Evolutionary conservation across 2,797 vertebrate genomes (phyloP).

Genomic region (Discoglossus pictus): DNA sequence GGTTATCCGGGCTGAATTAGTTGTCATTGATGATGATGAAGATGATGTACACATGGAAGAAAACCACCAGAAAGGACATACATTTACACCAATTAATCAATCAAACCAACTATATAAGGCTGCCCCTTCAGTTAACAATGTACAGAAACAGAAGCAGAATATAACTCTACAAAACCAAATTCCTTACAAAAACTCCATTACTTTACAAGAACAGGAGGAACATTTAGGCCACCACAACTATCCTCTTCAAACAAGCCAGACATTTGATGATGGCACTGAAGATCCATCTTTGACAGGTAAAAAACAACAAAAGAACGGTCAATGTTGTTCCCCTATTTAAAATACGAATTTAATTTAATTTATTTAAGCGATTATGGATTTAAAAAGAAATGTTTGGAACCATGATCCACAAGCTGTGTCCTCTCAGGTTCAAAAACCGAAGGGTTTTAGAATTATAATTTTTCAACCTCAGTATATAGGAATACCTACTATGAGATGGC

Average conservation of each 20-base stretch:
- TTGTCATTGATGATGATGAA: conserved; percentile 78
- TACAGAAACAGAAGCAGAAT: conserved; percentile 52
- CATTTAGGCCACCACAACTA: conserved; percentile 63
- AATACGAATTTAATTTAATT: neutral
- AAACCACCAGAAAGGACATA: conserved; percentile 63
- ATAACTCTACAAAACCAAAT: conserved; percentile 55
- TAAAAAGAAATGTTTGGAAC: too few species aligned
- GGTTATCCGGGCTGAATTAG: conserved; percentile 83
- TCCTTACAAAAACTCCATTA: conserved; percentile 70
- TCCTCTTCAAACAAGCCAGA: conserved; percentile 52
- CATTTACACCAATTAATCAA: conserved; percentile 80
- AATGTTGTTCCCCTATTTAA: conserved; percentile 73
- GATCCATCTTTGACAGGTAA: conserved; percentile 76
- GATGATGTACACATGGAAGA: conserved; percentile 59
- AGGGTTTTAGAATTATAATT: too few species aligned
- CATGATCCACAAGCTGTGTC: too few species aligned
- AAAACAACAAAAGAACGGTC: conserved; percentile 61
- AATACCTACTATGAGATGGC: too few species aligned
- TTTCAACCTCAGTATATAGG: too few species aligned
- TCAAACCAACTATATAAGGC: conserved; percentile 81
- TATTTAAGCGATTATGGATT: neutral
- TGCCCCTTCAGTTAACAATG: conserved; percentile 51
- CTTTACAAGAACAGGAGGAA: conserved; percentile 75
- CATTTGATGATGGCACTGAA: conserved; percentile 62
- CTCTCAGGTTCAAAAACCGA: too few species aligned